Evolutionary conservation across 2,113 vertebrate genomes (phyloP).

Genomic region (Sclerurus mexicanus): DNA sequence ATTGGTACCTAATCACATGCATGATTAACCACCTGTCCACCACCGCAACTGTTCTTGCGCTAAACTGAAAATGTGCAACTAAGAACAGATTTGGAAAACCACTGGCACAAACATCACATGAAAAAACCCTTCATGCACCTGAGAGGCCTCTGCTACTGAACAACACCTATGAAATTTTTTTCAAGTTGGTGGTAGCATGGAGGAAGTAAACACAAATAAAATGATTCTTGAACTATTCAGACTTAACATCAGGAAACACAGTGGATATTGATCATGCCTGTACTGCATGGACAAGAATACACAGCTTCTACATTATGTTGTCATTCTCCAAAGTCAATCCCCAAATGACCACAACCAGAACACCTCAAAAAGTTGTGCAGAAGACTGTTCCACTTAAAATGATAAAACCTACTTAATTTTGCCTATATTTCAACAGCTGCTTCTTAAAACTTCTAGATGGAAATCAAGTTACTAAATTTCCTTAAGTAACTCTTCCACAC

Average conservation of each 20-base stretch:
- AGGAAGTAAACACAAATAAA: neutral
- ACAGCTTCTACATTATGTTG: neutral
- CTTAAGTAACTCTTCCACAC: neutral
- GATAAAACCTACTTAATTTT: neutral
- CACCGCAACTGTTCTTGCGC: neutral
- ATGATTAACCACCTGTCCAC: neutral
- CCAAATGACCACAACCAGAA: neutral
- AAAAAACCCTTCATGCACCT: neutral
- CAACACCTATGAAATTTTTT: neutral
- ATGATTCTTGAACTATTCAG: neutral
- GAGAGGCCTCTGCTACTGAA: neutral
- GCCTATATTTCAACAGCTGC: neutral
- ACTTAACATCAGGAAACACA: neutral
- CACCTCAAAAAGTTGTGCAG: neutral
- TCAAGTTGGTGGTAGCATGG: neutral
- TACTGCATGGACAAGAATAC: neutral
- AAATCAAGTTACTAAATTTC: neutral
- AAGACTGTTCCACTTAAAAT: neutral
- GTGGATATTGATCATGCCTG: neutral
- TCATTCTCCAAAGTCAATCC: neutral
- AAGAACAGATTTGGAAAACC: neutral
- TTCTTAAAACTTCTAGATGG: neutral
- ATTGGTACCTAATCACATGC: neutral
- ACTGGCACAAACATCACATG: neutral
- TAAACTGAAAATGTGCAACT: neutral